Conservation (phyloP, 2,113 vertebrate species). For the Callithrix jacchus region DNA sequence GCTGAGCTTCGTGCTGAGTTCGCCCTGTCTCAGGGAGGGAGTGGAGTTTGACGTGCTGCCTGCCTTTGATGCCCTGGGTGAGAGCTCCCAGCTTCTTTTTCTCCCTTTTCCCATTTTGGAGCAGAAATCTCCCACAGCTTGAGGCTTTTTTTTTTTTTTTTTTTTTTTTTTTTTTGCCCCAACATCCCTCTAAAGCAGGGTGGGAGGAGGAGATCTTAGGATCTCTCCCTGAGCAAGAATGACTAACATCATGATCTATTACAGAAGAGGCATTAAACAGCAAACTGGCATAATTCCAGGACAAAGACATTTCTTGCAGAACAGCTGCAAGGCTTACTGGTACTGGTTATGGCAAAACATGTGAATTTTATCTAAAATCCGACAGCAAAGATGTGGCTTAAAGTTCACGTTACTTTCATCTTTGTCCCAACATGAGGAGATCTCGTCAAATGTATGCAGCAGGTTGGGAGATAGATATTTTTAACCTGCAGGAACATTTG, state of each 20-base stretch:
- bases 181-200: not conserved
- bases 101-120: not conserved
- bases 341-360: not conserved
- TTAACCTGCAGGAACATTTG: too few relatives aligned
- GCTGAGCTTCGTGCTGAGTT: constrained; percentile 39
- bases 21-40: accelerated
- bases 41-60: constrained; percentile 71
- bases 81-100: not conserved
- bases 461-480: not conserved
- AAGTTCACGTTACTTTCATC: not conserved
- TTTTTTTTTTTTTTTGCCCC: not conserved
- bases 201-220: not conserved
- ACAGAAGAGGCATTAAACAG: too few relatives aligned
- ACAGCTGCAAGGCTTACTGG: not conserved
- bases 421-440: not conserved
- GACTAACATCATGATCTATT: not conserved
- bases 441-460: not conserved
- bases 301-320: not conserved
- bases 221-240: not conserved
- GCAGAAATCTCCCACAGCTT: not conserved
- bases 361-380: not conserved
- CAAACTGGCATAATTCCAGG: not conserved
- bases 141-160: too few relatives aligned
- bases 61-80: constrained; percentile 60
- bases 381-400: not conserved